Base-by-base conservation (phyloP, 2,888 invertebrate genomes). In the Orchestes rusci region DNA sequence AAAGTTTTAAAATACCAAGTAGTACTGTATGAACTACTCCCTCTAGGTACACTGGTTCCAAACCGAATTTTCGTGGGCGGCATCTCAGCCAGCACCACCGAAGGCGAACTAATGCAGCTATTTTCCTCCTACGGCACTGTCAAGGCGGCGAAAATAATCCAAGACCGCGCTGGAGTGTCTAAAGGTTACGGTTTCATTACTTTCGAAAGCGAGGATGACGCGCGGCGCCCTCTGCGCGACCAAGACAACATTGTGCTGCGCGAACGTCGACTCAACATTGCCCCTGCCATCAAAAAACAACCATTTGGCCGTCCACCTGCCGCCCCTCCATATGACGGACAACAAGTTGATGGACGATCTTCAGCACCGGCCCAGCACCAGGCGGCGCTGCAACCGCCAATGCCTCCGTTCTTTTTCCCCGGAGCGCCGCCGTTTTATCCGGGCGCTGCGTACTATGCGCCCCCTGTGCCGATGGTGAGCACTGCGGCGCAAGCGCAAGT, bases 41-140 rank as follows among this genome's bases (percentile, higher is more conserved):
- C n/a, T n/a, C n/a, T n/a, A 62, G 92, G 82, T 53, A 93, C 92
- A 20, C 75, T 93, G 50, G 90, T 95, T 59, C 94, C 94, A 48
- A 94, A 94, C 69, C 75, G 95, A 59, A 89, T 96, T 61, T 96
- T 96, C 70, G 95, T 96, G 39, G 95, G 96, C 45, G 96, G 95
- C 16, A 94, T 96, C 61, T 87, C 93, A 43, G 80, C 90, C 59
- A 90, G 86, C 62, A 94, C 94, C 33, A 91, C 92, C 36, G 95
- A 94, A 70, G 82, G 84, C 41, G 95, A 95, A 64, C 71, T 96
- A 53, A 84, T 88, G 70, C 84, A 88, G 66, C 82, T 94, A 53
- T 96, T 96, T 69, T 89, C 91, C 50, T 79, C 83, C 37, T 89
- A 88, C 61, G 92, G 93, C 39, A 84, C 87, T 39, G 89, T 90